Conservation (phyloP, 2,113 vertebrate species). For the Sclerurus mexicanus region DNA sequence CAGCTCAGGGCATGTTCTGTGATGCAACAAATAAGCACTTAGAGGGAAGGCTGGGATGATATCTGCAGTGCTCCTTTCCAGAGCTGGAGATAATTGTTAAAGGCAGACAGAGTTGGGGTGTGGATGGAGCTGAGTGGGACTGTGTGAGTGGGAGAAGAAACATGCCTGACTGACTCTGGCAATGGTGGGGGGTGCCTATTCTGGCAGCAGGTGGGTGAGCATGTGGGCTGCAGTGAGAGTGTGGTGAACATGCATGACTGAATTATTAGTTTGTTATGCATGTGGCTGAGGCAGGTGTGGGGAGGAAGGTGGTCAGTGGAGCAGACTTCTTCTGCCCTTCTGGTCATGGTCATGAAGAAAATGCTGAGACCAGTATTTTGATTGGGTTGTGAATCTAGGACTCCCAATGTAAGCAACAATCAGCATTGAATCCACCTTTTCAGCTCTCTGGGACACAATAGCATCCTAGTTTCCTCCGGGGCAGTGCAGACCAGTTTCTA, state of each 20-base stretch:
- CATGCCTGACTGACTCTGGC: slow-evolving; percentile 3
- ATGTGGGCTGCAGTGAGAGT: neutral
- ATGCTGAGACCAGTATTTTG: neutral
- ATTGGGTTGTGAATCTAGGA: neutral
- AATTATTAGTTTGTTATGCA: neutral
- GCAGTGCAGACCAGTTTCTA: neutral
- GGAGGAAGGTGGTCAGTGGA: neutral
- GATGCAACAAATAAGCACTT: neutral
- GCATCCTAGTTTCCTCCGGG: neutral
- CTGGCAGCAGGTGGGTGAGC: slow-evolving; percentile 5
- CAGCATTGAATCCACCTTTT: neutral
- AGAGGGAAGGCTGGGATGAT: neutral
- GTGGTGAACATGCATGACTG: neutral
- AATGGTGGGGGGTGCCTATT: neutral
- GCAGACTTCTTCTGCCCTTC: neutral
- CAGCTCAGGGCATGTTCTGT: neutral
- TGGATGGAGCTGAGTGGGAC: slow-evolving; percentile 37
- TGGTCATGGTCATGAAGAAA: neutral
- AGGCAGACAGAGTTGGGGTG: slow-evolving; percentile 3
- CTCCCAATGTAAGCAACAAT: neutral
- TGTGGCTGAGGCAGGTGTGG: neutral
- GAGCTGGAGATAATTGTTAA: slow-evolving; percentile 13
- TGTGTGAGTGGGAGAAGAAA: slow-evolving; percentile 9
- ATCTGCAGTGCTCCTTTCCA: neutral
- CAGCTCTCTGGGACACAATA: neutral